Base-by-base conservation (phyloP, 2,888 invertebrate species). In the Volucella bombylans region DNA sequence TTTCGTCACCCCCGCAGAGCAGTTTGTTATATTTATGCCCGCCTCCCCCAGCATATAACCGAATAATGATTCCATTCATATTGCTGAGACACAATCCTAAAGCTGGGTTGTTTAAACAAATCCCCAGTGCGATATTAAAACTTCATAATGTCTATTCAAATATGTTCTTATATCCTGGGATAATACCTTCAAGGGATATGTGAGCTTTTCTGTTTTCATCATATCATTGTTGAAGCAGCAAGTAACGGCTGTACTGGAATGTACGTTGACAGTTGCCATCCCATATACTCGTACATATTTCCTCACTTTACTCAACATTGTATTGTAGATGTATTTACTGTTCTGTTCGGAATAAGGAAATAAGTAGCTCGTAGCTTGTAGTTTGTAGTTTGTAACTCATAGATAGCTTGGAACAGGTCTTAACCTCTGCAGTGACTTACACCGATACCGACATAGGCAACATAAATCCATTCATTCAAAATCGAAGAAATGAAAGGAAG, bases 81-180 rank as follows among this genome's bases (percentile, higher is more conserved):
- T 50, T 14, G 18, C 50, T 39, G 14, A 38, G 6, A 62, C 47
- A 15, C 62, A 47, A 47, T 18, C 78, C 62, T 64, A 23, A n/a
- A 57, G 78, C 54, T 52, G 57, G 55, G 43, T 65, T 64, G 65
- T 64, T 54, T 39, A 65, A 79, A 72, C 72, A 86, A 86, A 86
- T 87, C 87, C 82, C 86, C 79, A 72, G 78, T 82, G 86, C 80
- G 77, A 83, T 87, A 87, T 87, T 87, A 87, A 87, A 87, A 87
- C 83, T 87, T 87, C 87, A 87, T 87, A 86, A 87, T 83, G 86
- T 86, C 87, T 87, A 86, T 87, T 87, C 86, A 87, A 87, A 87
- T 87, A 86, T 86, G 82, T 87, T 78, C 86, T 87, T 72, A 79
- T 72, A 79, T 79, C 72, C 83, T 80, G 76, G 80, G 83, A 87